Evolutionary conservation across 2,113 vertebrate species (phyloP).

Genomic region (Cepphus grylle): DNA sequence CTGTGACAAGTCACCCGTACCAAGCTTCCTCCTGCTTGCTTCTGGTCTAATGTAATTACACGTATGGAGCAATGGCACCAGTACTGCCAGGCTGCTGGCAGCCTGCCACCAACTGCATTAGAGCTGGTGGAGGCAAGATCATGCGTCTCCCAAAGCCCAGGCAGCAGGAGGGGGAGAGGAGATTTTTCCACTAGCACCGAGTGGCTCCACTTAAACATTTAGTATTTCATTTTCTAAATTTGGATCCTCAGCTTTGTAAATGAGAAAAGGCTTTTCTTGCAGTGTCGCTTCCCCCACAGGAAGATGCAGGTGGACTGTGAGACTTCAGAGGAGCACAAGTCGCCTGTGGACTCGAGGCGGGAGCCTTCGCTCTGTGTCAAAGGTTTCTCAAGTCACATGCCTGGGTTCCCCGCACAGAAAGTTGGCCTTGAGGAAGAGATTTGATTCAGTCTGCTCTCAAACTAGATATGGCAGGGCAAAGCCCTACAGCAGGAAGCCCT

Average conservation of each 20-base stretch:
- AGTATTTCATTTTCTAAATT: neutral
- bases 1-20: neutral
- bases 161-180: neutral
- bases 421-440: neutral
- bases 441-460: neutral
- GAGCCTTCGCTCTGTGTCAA: neutral
- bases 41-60: neutral
- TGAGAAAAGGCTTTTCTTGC: neutral
- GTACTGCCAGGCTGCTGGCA: neutral
- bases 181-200: neutral
- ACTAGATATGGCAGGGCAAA: neutral
- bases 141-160: neutral
- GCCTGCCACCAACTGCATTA: neutral
- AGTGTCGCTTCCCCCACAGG: neutral
- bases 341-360: neutral
- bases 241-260: neutral
- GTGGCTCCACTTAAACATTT: neutral
- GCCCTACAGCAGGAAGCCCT: conserved; percentile 16
- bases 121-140: neutral
- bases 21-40: neutral
- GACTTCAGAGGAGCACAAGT: neutral
- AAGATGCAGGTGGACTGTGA: neutral
- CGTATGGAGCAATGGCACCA: neutral
- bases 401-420: neutral
- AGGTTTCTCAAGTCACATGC: neutral